These are phyloP conservation scores for Latrodectus elegans DNA, from an alignment of 2,888 invertebrate species.

Conservation along the genomic window DNA sequence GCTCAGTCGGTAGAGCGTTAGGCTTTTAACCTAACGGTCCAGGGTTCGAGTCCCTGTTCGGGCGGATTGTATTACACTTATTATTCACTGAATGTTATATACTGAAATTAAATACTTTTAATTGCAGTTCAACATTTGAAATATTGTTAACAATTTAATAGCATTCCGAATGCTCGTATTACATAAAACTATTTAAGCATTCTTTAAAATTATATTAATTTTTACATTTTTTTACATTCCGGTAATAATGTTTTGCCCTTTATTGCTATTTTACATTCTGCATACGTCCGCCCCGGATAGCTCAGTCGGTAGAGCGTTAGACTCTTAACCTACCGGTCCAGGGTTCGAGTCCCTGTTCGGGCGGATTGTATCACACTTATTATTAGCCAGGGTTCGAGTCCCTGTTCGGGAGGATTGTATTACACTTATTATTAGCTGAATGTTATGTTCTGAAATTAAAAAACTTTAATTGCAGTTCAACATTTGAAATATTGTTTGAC, in stretches of 20 bases:
- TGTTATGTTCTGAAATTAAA: too few species aligned
- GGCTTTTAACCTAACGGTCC: constrained; percentile 87
- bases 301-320: constrained; percentile 85
- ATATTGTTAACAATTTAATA: too few species aligned
- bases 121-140: too few species aligned
- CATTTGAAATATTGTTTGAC: not conserved
- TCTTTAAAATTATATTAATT: not conserved
- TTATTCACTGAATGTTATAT: not conserved
- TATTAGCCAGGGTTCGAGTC: constrained; percentile 81
- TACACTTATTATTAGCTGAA: not conserved
- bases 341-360: constrained; percentile 86
- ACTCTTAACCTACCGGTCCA: constrained; percentile 87
- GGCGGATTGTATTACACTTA: constrained; percentile 72
- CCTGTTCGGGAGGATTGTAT: constrained; percentile 80
- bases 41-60: constrained; percentile 86
- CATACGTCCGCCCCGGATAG: constrained; percentile 79
- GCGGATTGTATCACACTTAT: constrained; percentile 74
- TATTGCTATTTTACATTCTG: not conserved
- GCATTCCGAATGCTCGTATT: too few species aligned
- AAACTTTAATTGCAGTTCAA: not conserved
- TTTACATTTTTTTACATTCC: not conserved
- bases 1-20: constrained; percentile 85
- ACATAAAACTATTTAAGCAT: too few species aligned
- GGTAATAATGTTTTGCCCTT: not conserved
- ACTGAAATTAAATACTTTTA: too few species aligned